Evolutionary conservation across 1,140 invertebrate genomes (phyloP).

Genomic region (Luehdorfia chinensis): DNA sequence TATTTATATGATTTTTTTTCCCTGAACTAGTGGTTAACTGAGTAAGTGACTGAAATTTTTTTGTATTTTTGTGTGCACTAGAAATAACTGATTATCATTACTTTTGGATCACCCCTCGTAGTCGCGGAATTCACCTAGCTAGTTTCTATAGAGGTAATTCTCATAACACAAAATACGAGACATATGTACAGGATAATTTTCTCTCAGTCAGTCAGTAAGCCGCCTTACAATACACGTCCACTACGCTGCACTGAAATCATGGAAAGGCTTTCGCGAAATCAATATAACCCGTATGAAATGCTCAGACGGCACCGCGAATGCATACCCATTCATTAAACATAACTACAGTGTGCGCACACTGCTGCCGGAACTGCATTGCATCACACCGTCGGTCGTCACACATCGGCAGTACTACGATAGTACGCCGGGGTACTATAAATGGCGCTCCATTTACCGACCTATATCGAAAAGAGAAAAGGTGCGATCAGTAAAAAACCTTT

Average conservation of each 20-base stretch:
- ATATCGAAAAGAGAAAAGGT: conserved; percentile 38
- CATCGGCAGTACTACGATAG: conserved; percentile 57
- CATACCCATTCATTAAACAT: conserved; percentile 48
- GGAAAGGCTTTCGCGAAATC: conserved; percentile 26
- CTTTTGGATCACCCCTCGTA: too few relatives aligned
- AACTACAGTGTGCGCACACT: conserved; percentile 23
- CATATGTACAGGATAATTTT: too few relatives aligned
- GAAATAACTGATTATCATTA: too few relatives aligned
- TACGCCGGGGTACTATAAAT: conserved; percentile 69
- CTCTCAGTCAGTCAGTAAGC: too few relatives aligned
- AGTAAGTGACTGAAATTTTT: too few relatives aligned
- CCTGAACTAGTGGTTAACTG: too few relatives aligned
- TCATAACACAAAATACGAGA: too few relatives aligned
- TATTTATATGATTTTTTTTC: too few relatives aligned
- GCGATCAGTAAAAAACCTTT: neutral
- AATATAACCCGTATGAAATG: conserved; percentile 33
- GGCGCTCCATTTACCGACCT: conserved; percentile 64
- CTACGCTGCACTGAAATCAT: conserved; percentile 9
- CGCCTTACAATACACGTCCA: neutral
- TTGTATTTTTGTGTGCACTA: too few relatives aligned
- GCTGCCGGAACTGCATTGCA: neutral
- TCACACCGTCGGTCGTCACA: conserved; percentile 40
- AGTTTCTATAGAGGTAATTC: too few relatives aligned
- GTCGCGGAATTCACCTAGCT: too few relatives aligned
- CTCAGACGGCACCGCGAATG: conserved; percentile 22